These are phyloP conservation scores for Drosophila burlai DNA, from an alignment of 1,140 invertebrate species.

Conservation along the genomic window DNA sequence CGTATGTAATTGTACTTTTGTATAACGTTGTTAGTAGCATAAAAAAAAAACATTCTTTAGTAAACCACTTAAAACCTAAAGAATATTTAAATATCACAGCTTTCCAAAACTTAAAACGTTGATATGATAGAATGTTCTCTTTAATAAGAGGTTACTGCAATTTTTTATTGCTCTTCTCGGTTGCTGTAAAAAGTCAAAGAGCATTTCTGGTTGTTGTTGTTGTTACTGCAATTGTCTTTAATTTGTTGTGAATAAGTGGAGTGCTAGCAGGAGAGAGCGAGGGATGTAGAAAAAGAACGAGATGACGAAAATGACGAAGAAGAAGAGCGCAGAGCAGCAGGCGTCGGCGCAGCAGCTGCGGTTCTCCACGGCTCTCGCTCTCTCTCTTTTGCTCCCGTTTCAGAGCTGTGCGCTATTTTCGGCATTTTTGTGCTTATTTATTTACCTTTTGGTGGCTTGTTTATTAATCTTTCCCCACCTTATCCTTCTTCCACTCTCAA, in stretches of 20 bases:
- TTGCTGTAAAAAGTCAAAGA: constrained; percentile 73
- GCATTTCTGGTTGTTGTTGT: constrained; percentile 57
- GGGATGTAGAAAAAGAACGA: constrained; percentile 29
- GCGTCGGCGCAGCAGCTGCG: constrained; percentile 70
- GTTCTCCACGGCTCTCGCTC: constrained; percentile 12
- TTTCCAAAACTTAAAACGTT: not conserved
- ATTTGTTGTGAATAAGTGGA: constrained; percentile 59
- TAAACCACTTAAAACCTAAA: not conserved
- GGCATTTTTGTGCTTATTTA: constrained; percentile 72
- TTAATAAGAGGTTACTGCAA: constrained; percentile 20
- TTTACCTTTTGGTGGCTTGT: constrained; percentile 78
- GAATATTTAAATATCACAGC: not conserved
- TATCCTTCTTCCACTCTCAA: constrained; percentile 1
- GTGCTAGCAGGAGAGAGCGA: constrained; percentile 10
- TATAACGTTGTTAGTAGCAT: too few relatives aligned
- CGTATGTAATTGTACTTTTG: too few relatives aligned
- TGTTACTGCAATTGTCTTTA: constrained; percentile 76
- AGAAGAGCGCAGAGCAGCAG: constrained; percentile 49
- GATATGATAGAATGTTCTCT: not conserved
- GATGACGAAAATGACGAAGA: constrained; percentile 34
- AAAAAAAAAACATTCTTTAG: not conserved
- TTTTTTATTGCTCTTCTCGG: constrained; percentile 38
- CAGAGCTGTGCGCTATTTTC: constrained; percentile 51
- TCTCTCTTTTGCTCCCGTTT: constrained; percentile 16
- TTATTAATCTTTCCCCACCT: constrained; percentile 56